Percentiles rank a stretch among this genome's conserved stretches.
Evolutionary conservation across 1,140 invertebrate genomes (phyloP).

Genomic region (Magallana ariakensis): DNA sequence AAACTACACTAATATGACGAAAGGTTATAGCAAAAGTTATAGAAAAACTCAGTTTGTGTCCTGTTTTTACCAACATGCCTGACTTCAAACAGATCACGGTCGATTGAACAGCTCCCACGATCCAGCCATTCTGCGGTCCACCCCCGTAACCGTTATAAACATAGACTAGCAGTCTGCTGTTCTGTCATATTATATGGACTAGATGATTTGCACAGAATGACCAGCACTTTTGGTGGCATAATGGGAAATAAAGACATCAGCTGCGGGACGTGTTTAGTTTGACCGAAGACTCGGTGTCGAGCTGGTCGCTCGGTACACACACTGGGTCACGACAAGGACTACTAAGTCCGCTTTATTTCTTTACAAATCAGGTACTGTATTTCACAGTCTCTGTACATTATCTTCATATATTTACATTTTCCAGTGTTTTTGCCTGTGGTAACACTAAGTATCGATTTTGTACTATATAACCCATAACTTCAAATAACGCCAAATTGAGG

Average conservation of each 20-base stretch:
- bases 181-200: conserved; percentile 29
- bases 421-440: too few species aligned
- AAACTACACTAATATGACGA: too few species aligned
- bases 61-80: neutral
- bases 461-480: too few species aligned
- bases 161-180: conserved; percentile 11
- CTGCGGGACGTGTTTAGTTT: neutral
- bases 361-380: too few species aligned
- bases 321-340: neutral
- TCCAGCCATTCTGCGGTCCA: neutral
- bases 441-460: too few species aligned
- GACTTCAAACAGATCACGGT: neutral
- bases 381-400: too few species aligned
- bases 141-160: neutral
- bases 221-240: conserved; percentile 35
- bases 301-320: neutral
- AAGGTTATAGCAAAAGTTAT: neutral
- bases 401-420: too few species aligned
- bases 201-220: conserved; percentile 13
- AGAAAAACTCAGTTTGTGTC: neutral
- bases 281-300: neutral
- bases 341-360: too few species aligned
- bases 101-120: conserved; percentile 23
- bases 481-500: too few species aligned
- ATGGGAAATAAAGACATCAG: conserved; percentile 22